phyloP scores from a whole-genome alignment of 2,113 vertebrate species.

The Pluvialis apricaria region DNA sequence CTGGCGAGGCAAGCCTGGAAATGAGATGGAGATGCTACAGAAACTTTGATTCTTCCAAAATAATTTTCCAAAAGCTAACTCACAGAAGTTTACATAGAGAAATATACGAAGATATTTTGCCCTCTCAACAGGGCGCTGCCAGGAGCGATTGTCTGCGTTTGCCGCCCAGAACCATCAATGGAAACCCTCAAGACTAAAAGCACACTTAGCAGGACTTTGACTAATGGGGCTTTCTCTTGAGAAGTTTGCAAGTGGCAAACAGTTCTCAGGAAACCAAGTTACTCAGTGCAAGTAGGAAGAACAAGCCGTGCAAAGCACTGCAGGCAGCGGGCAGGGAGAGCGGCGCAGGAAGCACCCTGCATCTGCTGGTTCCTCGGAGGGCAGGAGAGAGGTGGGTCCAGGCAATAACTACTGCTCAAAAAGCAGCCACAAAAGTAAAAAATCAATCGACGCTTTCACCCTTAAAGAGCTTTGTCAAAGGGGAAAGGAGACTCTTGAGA shows the following conservation, averaged over 20 bases:
- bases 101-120: neutral
- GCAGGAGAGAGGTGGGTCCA: neutral
- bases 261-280: neutral
- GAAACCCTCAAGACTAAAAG: neutral
- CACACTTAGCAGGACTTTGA: neutral
- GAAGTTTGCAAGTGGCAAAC: neutral
- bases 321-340: neutral
- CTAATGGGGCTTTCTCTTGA: neutral
- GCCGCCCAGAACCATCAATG: neutral
- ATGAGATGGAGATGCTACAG: neutral
- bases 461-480: neutral
- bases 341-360: neutral
- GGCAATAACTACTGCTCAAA: neutral
- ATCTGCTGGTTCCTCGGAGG: neutral
- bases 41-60: neutral
- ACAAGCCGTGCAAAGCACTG: neutral
- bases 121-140: neutral
- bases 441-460: neutral
- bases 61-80: neutral
- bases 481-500: neutral
- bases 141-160: neutral
- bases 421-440: neutral
- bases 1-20: neutral
- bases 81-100: neutral
- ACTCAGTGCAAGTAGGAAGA: neutral